Conservation (phyloP, 2,888 invertebrate species). For the Rotaria socialis region DNA sequence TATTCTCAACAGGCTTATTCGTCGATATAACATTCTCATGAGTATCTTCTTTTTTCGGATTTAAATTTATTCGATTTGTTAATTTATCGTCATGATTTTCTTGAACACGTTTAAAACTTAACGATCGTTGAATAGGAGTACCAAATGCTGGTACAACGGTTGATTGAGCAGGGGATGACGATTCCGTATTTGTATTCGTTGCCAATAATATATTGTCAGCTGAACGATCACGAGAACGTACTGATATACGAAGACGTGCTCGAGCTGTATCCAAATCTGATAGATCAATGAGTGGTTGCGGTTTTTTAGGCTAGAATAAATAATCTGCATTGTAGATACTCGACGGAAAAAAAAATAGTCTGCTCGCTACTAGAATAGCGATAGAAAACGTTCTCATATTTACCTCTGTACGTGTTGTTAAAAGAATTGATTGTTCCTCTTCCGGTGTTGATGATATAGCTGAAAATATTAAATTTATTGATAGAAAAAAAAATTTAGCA, state of each 20-base stretch:
- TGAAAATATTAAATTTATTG: conserved; percentile 3
- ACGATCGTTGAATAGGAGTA: not conserved
- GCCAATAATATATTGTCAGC: not conserved
- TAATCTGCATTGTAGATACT: not conserved
- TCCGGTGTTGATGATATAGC: conserved; percentile 20
- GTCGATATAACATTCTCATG: not conserved
- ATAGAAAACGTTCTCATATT: not conserved
- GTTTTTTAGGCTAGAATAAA: not conserved
- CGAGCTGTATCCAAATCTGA: conserved; percentile 3
- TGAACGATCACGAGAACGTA: conserved; percentile 27
- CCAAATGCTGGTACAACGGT: not conserved
- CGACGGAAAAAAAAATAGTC: no score
- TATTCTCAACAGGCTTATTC: not conserved
- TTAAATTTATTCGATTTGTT: not conserved
- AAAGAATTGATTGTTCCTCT: not conserved
- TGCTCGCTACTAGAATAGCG: no score
- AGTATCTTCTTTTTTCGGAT: not conserved
- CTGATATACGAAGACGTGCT: conserved; percentile 12
- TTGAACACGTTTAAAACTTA: conserved; percentile 7
- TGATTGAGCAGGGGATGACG: not conserved
- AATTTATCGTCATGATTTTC: not conserved
- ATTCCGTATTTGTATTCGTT: not conserved
- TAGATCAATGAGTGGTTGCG: not conserved
- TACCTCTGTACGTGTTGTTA: not conserved
- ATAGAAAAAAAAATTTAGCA: not conserved